Evolutionary conservation across 2,797 vertebrate genomes (phyloP), one percentile per base, ranked within the genome.

Genomic region (Dermochelys coriacea): DNA sequence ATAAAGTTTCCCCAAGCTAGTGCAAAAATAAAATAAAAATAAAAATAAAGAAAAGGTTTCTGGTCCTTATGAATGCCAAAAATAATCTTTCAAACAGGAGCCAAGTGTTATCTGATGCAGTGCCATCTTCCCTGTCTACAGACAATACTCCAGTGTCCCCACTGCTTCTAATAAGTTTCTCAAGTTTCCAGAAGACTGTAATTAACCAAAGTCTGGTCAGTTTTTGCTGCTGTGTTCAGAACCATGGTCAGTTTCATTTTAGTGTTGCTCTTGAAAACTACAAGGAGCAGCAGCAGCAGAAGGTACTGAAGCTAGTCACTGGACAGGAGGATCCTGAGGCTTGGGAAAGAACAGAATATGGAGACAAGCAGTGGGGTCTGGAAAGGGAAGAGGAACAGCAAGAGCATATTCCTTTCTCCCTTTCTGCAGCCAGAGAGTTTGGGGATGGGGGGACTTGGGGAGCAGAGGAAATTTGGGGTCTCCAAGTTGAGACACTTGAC

Each of bases 321-420:
- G 0, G 57, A 3, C 11, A 27, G n/a, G 59, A 84, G 25, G 45
- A 4, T 64, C 4, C 23, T 3, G 3, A 12, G 41, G 37, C 15
- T 41, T 59, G 34, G 84, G 29, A 31, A 29, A 5, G 8, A 8
- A 83, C 27, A 29, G 61, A 4, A 23, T 51, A 27, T 41, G 41
- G 4, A 82, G 6, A 21, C 4, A 10, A 80, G 86, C 84, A 31
- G 5, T 2, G 16, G n/a, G n/a, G 15, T 68, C 61, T 68, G 21
- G 10, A 79, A 0, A 41, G 18, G 19, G 27, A 0, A 25, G 54
- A 84, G 12, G 49, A 82, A 86, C 1, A 87, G n/a, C 34, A 84
- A 25, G 0, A 88, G 29, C 0, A 0, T 8, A 61, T 79, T 55
- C 31, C 41, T n/a, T n/a, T 4, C 52, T 80, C 54, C 27, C 9